Percentiles rank a stretch among this genome's conserved stretches.
Conservation (phyloP, 2,888 invertebrate genomes). For the Epinotia demarniana region DNA sequence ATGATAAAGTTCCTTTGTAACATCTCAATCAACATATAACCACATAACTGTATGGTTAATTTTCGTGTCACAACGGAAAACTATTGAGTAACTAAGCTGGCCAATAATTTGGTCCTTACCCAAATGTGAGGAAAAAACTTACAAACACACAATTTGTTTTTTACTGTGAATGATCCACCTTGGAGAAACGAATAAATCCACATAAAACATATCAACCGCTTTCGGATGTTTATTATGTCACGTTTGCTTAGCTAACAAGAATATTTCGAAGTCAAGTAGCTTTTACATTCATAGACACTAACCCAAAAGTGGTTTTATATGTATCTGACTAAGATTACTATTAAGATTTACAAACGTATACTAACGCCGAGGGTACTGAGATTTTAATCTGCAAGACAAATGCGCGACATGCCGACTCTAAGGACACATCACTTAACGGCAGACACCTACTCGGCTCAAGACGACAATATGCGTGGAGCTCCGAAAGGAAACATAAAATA, state of each 20-base stretch:
- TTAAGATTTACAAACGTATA: constrained; percentile 32
- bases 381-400: constrained; percentile 44
- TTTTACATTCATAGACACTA: not conserved
- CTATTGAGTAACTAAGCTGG: too few species aligned
- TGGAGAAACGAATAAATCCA: not conserved
- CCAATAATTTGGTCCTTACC: too few species aligned
- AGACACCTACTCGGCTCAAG: constrained; percentile 59
- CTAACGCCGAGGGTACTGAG: constrained; percentile 24
- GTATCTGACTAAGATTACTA: constrained; percentile 43
- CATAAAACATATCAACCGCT: not conserved
- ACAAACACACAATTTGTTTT: too few species aligned
- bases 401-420: constrained; percentile 53
- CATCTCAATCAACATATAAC: too few species aligned
- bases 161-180: not conserved
- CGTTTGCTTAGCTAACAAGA: not conserved
- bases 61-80: too few species aligned
- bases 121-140: not conserved
- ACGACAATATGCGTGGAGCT: constrained; percentile 75
- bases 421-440: constrained; percentile 56
- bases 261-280: not conserved
- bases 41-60: too few species aligned
- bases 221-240: not conserved
- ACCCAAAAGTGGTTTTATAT: not conserved
- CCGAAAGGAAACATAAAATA: constrained; percentile 80
- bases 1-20: too few species aligned